A percentile compares a stretch with the other conserved stretches of the same genome.
Conservation (phyloP, 2,888 invertebrate species). For the Sericinus montela region DNA sequence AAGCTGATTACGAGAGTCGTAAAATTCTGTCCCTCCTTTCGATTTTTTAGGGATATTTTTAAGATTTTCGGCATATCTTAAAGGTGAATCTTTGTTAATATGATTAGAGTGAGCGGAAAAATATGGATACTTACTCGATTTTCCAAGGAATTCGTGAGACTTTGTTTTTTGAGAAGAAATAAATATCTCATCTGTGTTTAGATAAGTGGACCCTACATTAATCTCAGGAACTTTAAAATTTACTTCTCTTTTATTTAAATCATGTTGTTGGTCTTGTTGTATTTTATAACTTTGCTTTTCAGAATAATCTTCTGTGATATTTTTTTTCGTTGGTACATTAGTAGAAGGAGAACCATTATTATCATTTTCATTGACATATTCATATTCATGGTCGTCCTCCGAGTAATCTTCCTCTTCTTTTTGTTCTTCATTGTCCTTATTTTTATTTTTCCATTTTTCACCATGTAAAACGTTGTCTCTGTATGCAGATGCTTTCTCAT, state of each 20-base stretch:
- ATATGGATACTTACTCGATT: constrained; percentile 82
- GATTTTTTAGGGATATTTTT: constrained; percentile 81
- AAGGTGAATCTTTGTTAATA: constrained; percentile 78
- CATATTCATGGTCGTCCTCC: constrained; percentile 41
- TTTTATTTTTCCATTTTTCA: constrained; percentile 56
- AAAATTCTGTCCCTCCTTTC: constrained; percentile 84
- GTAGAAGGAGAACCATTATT: constrained; percentile 29
- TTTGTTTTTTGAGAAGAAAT: constrained; percentile 35
- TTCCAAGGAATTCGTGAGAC: neutral
- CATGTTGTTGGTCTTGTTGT: constrained; percentile 30
- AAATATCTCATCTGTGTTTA: constrained; percentile 42
- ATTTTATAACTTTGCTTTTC: neutral
- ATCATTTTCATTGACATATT: constrained; percentile 39
- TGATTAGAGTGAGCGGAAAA: constrained; percentile 64
- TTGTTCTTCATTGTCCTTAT: constrained; percentile 47
- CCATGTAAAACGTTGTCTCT: constrained; percentile 50
- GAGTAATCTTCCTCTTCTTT: constrained; percentile 51
- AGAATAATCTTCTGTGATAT: neutral
- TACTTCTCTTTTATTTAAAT: constrained; percentile 44
- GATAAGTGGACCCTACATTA: constrained; percentile 48
- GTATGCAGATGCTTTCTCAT: constrained; percentile 45
- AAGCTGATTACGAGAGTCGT: constrained; percentile 79
- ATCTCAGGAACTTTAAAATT: constrained; percentile 52
- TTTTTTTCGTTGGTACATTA: constrained; percentile 21
- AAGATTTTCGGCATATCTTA: constrained; percentile 83